Conservation (phyloP, 2,888 invertebrate genomes). For the Leptopterna dolabrata region DNA sequence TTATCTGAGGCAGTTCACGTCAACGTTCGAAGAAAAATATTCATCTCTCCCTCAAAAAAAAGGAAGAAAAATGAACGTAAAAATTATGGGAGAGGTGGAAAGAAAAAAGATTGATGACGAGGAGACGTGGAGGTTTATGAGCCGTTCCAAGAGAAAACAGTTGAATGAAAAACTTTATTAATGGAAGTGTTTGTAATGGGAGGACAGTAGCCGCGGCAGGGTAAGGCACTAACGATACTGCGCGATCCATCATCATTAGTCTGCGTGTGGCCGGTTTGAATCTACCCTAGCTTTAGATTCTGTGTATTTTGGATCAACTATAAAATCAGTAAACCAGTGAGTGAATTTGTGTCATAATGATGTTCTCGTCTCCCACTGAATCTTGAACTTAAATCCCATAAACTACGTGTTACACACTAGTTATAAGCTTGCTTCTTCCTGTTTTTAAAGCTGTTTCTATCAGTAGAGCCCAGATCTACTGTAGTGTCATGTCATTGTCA, state of each 20-base stretch:
- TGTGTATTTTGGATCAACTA: background rate
- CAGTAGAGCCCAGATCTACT: no score
- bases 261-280: constrained; percentile 32
- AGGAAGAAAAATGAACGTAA: background rate
- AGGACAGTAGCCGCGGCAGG: constrained; percentile 30
- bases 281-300: background rate
- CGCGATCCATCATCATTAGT: constrained; percentile 51
- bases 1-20: background rate
- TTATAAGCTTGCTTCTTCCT: no score
- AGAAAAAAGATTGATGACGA: constrained; percentile 34
- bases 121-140: constrained; percentile 12
- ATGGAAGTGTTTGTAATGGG: constrained; percentile 53
- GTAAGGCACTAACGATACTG: constrained; percentile 48
- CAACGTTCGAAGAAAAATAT: background rate
- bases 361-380: no score
- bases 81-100: background rate
- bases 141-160: constrained; percentile 23
- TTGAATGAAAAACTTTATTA: constrained; percentile 55
- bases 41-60: background rate
- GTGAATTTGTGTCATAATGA: no score
- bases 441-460: no score
- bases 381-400: no score
- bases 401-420: no score
- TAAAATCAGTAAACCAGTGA: no score
- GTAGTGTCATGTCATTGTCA: no score